phyloP scores from a whole-genome alignment of 2,888 invertebrate genomes.

The Frankliniella intonsa region DNA sequence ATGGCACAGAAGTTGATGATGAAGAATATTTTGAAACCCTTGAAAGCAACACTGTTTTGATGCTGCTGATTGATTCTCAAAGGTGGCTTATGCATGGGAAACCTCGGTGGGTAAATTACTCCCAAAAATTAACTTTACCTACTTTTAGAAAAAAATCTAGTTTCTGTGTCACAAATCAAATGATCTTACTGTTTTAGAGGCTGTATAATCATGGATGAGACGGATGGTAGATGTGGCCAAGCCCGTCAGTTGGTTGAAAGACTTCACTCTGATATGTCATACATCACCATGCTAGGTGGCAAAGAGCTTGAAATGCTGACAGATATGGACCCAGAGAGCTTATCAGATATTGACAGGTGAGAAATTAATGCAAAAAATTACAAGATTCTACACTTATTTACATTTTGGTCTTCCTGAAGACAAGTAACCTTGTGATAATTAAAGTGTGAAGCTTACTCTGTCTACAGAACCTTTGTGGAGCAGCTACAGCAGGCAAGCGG shows the following conservation, averaged over 20 bases:
- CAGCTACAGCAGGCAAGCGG: conserved; percentile 80
- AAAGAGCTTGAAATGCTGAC: conserved; percentile 78
- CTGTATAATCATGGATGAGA: conserved; percentile 47
- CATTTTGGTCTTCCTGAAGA: background rate
- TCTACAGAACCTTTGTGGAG: conserved; percentile 62
- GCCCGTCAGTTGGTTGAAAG: conserved; percentile 68
- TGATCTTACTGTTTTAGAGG: conserved; percentile 28
- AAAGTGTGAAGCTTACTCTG: conserved; percentile 1
- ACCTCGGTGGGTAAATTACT: conserved; percentile 39
- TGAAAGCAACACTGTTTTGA: conserved; percentile 79
- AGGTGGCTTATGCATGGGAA: conserved; percentile 59
- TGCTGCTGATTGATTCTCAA: conserved; percentile 71
- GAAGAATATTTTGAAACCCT: conserved; percentile 91
- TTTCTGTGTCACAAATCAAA: no score
- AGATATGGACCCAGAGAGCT: conserved; percentile 85
- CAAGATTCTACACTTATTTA: background rate
- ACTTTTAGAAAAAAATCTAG: no score
- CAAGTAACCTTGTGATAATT: background rate
- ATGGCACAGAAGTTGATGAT: conserved; percentile 93
- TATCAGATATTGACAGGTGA: conserved; percentile 70
- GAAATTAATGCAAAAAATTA: conserved; percentile 48
- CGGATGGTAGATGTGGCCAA: conserved; percentile 51
- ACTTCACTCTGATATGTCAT: conserved; percentile 74
- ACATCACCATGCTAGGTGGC: conserved; percentile 77
- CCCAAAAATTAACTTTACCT: background rate